Conservation (phyloP, 2,113 vertebrate genomes). For the Ciconia stormi region DNA sequence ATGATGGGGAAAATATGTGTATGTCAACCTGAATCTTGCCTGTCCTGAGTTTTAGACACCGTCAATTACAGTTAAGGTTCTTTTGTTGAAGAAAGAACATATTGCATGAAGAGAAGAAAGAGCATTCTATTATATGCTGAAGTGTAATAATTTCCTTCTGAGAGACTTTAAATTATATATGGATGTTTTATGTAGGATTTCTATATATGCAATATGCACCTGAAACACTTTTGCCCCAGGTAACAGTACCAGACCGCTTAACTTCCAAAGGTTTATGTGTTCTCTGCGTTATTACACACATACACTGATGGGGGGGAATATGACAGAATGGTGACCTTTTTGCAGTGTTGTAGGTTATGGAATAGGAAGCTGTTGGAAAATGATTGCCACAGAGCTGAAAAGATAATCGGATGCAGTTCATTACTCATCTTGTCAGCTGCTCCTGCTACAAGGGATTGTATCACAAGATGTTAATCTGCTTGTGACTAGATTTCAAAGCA, state of each 20-base stretch:
- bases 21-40: neutral
- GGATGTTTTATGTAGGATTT: neutral
- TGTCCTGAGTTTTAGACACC: neutral
- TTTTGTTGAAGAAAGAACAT: neutral
- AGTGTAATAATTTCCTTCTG: neutral
- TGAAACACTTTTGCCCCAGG: neutral
- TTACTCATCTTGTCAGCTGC: slow-evolving; percentile 70
- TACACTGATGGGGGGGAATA: neutral
- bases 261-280: neutral
- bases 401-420: slow-evolving; percentile 70
- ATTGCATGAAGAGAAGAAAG: neutral
- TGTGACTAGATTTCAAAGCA: slow-evolving; percentile 67
- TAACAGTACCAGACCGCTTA: neutral
- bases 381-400: slow-evolving; percentile 66
- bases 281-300: neutral
- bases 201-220: neutral
- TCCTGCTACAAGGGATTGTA: slow-evolving; percentile 65
- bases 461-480: slow-evolving; percentile 68
- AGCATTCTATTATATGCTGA: neutral
- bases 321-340: slow-evolving; percentile 32
- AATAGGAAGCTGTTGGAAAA: slow-evolving; percentile 59
- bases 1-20: neutral
- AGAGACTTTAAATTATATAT: neutral
- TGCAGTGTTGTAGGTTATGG: neutral
- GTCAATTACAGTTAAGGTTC: neutral